phyloP scores from a whole-genome alignment of 2,888 invertebrate species.

The Eupithecia subfuscata region DNA sequence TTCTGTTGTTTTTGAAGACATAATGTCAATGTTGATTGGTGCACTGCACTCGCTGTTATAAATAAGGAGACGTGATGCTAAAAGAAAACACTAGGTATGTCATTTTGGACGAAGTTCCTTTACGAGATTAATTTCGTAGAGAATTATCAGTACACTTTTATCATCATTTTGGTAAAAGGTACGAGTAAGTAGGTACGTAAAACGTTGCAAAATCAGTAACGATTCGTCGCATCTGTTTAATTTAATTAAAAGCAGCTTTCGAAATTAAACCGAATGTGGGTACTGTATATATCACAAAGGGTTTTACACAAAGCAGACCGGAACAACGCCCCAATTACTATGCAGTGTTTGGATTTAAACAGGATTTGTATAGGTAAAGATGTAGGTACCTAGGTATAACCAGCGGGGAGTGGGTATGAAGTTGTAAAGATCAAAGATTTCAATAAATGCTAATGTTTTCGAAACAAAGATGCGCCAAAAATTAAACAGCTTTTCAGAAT shows the following conservation, averaged over 20 bases:
- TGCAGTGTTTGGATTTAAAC: constrained; percentile 19
- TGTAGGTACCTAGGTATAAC: not conserved
- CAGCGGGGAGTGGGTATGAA: not conserved
- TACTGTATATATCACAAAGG: constrained; percentile 30
- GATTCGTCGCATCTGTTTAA: constrained; percentile 24
- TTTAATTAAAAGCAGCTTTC: constrained; percentile 32
- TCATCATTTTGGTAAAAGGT: too few species aligned
- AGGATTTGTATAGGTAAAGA: constrained; percentile 1
- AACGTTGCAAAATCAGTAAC: constrained; percentile 22
- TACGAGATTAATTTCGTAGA: not conserved
- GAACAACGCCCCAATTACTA: constrained; percentile 58
- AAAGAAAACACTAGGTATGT: too few species aligned
- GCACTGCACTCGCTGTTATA: too few species aligned
- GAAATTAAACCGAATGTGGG: constrained; percentile 26
- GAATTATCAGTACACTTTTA: too few species aligned
- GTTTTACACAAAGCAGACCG: constrained; percentile 54
- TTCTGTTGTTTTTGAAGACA: too few species aligned
- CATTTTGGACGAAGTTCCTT: too few species aligned
- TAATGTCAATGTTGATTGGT: too few species aligned
- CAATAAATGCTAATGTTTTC: not conserved
- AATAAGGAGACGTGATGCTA: too few species aligned
- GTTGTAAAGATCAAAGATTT: not conserved
- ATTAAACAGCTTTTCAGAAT: not conserved
- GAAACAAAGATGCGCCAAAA: not conserved
- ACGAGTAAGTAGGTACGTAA: not conserved